Percentiles rank a stretch among this genome's conserved stretches.
Conservation (phyloP, 2,888 invertebrate genomes). For the Seladonia tumulorum region DNA sequence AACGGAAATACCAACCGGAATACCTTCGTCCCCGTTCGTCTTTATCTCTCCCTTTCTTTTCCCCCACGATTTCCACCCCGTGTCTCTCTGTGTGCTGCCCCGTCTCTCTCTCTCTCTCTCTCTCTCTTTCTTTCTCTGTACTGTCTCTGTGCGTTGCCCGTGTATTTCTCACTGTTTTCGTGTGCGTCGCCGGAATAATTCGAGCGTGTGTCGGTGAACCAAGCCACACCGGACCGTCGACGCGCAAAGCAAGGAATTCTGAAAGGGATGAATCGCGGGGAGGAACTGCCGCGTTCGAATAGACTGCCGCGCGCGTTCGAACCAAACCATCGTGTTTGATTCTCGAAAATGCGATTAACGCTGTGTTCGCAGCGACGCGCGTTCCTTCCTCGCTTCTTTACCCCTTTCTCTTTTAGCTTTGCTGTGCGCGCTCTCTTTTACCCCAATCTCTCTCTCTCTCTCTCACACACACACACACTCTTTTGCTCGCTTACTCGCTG, state of each 20-base stretch:
- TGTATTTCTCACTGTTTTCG: neutral
- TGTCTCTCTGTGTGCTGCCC: neutral
- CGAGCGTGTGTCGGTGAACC: constrained; percentile 33
- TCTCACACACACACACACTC: neutral
- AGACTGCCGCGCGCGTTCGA: constrained; percentile 11
- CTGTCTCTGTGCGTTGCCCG: neutral
- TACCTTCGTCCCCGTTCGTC: constrained; percentile 70
- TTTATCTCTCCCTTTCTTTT: constrained; percentile 61
- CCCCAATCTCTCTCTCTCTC: neutral
- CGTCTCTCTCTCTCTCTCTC: too few relatives aligned
- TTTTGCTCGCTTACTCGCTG: neutral
- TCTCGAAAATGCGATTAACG: constrained; percentile 12
- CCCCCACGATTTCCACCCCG: constrained; percentile 41
- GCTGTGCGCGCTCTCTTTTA: neutral
- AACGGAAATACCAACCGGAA: constrained; percentile 78
- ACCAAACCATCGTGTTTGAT: constrained; percentile 19
- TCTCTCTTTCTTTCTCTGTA: neutral
- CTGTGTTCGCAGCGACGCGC: constrained; percentile 8
- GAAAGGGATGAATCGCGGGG: constrained; percentile 22
- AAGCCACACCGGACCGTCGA: constrained; percentile 31
- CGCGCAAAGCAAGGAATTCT: constrained; percentile 29
- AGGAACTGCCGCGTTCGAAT: constrained; percentile 14
- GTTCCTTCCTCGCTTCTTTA: neutral
- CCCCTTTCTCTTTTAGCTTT: neutral
- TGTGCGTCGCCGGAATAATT: constrained; percentile 29